Conservation (phyloP, 2,888 invertebrate species). For the Celastrina argiolus region DNA sequence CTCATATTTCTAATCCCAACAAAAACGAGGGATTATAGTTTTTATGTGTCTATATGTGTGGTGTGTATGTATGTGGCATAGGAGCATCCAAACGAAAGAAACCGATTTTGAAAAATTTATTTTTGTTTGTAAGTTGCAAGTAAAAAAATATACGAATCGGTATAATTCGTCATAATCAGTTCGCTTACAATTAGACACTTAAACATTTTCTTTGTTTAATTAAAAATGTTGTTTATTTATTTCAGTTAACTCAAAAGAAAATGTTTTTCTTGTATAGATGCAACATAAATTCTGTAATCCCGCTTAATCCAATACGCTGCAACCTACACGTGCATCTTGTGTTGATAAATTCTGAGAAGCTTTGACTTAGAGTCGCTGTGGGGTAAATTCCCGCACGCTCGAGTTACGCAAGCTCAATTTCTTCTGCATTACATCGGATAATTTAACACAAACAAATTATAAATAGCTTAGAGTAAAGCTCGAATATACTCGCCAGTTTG, state of each 20-base stretch:
- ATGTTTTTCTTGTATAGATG: background rate
- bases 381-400: background rate
- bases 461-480: background rate
- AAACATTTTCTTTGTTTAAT: too few relatives aligned
- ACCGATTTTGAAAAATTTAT: too few relatives aligned
- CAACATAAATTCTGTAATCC: conserved; percentile 8
- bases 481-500: background rate
- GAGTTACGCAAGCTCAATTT: background rate
- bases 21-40: too few relatives aligned
- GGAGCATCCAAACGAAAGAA: too few relatives aligned
- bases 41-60: too few relatives aligned
- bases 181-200: background rate
- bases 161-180: too few relatives aligned
- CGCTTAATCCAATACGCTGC: background rate
- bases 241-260: background rate
- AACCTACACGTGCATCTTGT: background rate
- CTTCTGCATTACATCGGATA: conserved; percentile 7
- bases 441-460: conserved; percentile 6
- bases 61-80: too few relatives aligned
- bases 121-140: too few relatives aligned
- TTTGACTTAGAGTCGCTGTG: conserved; percentile 11
- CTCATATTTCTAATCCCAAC: background rate
- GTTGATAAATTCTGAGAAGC: conserved; percentile 14
- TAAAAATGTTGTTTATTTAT: too few relatives aligned
- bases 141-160: too few relatives aligned